Evolutionary conservation across 2,888 invertebrate species (phyloP).

Genomic region (Cataglyphis cursor): DNA sequence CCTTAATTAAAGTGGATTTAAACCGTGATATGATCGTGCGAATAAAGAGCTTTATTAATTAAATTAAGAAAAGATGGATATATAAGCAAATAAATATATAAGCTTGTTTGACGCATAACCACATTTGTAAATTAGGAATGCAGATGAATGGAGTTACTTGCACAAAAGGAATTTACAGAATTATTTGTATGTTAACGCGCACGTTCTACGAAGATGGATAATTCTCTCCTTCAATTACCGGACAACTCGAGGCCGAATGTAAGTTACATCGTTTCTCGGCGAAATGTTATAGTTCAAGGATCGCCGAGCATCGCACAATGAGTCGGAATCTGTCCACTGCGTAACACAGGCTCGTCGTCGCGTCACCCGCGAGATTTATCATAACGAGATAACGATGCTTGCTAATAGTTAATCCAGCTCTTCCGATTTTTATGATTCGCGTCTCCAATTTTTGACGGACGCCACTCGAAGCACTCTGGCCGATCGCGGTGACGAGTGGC

Average conservation of each 20-base stretch:
- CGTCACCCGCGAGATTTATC: conserved; percentile 42
- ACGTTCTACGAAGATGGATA: conserved; percentile 17
- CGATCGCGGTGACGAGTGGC: conserved; percentile 16
- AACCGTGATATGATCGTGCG: not conserved
- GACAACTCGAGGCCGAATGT: conserved; percentile 38
- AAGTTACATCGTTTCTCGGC: conserved; percentile 34
- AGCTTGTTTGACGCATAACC: not conserved
- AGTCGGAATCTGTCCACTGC: conserved; percentile 10
- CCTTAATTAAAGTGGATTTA: not conserved
- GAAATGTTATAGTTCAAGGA: conserved; percentile 70
- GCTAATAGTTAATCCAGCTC: conserved; percentile 40
- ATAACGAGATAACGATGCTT: conserved; percentile 10
- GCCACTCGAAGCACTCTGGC: conserved; percentile 30
- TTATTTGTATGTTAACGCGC: not conserved
- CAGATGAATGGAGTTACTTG: not conserved
- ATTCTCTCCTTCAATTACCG: conserved; percentile 37
- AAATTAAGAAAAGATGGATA: not conserved
- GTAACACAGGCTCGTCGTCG: not conserved
- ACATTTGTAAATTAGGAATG: not conserved
- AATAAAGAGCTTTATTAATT: not conserved
- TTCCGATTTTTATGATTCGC: conserved; percentile 3
- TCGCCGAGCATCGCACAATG: conserved; percentile 33
- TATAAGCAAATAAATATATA: not conserved
- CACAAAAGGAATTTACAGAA: not conserved
- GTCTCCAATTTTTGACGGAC: conserved; percentile 18